Conservation (phyloP, 2,113 vertebrate genomes). For the Poeciliopsis prolifica region DNA sequence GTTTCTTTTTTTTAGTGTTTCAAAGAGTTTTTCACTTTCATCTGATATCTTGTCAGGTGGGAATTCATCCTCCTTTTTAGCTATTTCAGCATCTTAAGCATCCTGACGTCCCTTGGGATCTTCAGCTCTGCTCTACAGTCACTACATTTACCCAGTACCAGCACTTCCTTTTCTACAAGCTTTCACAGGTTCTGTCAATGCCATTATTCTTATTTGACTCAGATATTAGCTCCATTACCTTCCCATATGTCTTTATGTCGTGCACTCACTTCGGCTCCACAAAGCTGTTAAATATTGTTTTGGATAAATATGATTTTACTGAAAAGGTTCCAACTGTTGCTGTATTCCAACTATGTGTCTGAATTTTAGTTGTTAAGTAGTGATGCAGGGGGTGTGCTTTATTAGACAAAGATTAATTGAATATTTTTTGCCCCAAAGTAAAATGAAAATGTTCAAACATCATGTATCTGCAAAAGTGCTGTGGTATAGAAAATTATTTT, state of each 20-base stretch:
- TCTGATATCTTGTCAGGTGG: not conserved
- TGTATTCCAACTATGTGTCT: not conserved
- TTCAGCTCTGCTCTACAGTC: not conserved
- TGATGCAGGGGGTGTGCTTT: not conserved
- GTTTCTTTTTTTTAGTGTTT: not conserved
- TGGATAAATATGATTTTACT: not conserved
- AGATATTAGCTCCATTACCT: not conserved
- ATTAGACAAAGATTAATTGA: too few relatives aligned
- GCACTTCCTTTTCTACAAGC: not conserved
- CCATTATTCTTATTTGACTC: not conserved
- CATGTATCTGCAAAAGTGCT: too few relatives aligned
- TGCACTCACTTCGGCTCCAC: not conserved
- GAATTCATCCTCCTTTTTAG: not conserved
- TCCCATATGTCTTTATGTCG: not conserved
- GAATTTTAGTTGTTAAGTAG: not conserved
- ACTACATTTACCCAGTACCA: not conserved
- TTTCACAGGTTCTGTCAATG: not conserved
- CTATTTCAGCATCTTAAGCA: not conserved
- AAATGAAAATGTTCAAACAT: too few relatives aligned
- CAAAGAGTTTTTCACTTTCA: not conserved
- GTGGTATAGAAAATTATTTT: too few relatives aligned
- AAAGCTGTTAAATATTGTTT: not conserved
- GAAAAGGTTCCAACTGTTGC: not conserved
- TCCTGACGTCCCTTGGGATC: not conserved
- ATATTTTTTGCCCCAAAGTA: too few relatives aligned